Evolutionary conservation across 2,888 invertebrate genomes (phyloP).

Genomic region (Drosophila meridionalis): DNA sequence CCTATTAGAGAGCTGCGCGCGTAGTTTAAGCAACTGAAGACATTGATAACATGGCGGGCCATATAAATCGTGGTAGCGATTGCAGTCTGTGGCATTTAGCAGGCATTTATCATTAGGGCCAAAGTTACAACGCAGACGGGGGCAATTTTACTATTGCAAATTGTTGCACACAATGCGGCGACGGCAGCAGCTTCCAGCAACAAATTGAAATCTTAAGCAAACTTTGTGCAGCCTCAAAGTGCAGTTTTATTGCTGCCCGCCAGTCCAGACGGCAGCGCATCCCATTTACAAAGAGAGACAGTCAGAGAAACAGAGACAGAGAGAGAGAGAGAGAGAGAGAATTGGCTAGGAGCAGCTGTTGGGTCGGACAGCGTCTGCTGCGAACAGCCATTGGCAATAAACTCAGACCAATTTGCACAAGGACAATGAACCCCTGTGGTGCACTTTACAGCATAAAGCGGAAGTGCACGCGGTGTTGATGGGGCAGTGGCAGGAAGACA

Average conservation of each 20-base stretch:
- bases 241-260: slow-evolving; percentile 65
- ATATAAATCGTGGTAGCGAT: slow-evolving; percentile 64
- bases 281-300: not conserved
- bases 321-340: not conserved
- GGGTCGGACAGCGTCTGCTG: slow-evolving; percentile 55
- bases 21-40: slow-evolving; percentile 26
- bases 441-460: slow-evolving; percentile 69
- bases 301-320: not conserved
- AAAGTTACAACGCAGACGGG: slow-evolving; percentile 44
- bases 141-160: slow-evolving; percentile 65
- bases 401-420: slow-evolving; percentile 79
- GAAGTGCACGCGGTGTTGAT: slow-evolving; percentile 40
- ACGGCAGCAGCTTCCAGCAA: slow-evolving; percentile 32
- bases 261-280: slow-evolving; percentile 20
- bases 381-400: slow-evolving; percentile 72
- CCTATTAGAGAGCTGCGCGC: slow-evolving; percentile 21
- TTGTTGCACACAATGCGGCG: slow-evolving; percentile 66
- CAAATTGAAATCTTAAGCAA: slow-evolving; percentile 81
- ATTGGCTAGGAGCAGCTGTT: slow-evolving; percentile 43
- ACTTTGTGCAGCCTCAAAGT: slow-evolving; percentile 70
- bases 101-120: slow-evolving; percentile 75
- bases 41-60: slow-evolving; percentile 58
- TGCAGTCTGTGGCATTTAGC: slow-evolving; percentile 62
- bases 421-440: slow-evolving; percentile 81
- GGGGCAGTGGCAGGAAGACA: slow-evolving; percentile 9